These are phyloP conservation scores for Cataglyphis albicans DNA, from an alignment of 2,888 invertebrate genomes.

Conservation along the genomic window DNA sequence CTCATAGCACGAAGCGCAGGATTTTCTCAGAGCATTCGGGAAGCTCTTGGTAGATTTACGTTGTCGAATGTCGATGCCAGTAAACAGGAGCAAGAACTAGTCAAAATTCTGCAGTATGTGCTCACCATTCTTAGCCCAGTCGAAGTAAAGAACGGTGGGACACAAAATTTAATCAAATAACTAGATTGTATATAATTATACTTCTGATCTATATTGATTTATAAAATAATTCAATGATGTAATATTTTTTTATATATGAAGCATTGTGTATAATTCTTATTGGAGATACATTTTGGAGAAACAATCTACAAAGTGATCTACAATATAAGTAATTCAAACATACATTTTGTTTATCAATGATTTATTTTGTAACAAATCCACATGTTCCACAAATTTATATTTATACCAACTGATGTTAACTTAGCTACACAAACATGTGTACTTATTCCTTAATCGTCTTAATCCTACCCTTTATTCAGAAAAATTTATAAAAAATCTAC, in stretches of 20 bases:
- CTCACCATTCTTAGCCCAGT: constrained; percentile 78
- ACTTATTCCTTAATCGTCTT: neutral
- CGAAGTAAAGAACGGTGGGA: constrained; percentile 65
- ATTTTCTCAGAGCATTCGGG: constrained; percentile 86
- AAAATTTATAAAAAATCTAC: neutral
- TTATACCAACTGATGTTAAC: neutral
- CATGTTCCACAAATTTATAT: neutral
- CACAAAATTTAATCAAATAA: neutral
- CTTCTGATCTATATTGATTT: neutral
- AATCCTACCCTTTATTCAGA: neutral
- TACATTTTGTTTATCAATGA: neutral
- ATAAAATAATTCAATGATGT: constrained; percentile 17
- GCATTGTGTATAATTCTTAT: constrained; percentile 17
- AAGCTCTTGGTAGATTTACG: constrained; percentile 85
- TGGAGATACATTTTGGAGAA: neutral
- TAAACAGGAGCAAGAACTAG: constrained; percentile 79
- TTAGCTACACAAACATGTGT: neutral
- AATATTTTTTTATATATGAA: constrained; percentile 13
- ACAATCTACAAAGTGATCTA: neutral
- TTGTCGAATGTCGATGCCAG: constrained; percentile 77
- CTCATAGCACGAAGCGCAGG: constrained; percentile 87
- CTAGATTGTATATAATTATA: constrained; percentile 26
- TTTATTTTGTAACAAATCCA: neutral
- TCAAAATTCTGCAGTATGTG: constrained; percentile 81
- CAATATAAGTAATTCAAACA: neutral